Percentiles rank a stretch among this genome's conserved stretches.
Evolutionary conservation across 2,113 vertebrate genomes (phyloP).

Genomic region (Psittacus erithacus): DNA sequence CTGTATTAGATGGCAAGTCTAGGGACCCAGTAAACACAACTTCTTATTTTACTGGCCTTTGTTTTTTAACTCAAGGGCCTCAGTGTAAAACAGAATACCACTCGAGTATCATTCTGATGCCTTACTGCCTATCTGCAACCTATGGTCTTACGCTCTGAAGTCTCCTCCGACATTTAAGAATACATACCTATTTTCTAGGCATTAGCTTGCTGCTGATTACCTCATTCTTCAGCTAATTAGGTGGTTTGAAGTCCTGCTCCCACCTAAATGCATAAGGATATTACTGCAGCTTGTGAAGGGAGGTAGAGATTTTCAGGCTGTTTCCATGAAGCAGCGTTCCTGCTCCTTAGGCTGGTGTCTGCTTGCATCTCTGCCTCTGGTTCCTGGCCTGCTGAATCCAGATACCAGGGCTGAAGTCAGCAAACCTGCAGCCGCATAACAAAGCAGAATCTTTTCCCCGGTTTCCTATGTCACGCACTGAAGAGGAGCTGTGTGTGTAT

Average conservation of each 20-base stretch:
- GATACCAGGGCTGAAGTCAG: background rate
- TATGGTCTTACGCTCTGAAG: background rate
- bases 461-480: fast-evolving
- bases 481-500: background rate
- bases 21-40: constrained; percentile 28
- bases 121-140: background rate
- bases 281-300: background rate
- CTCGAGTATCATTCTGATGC: background rate
- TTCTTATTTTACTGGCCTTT: background rate
- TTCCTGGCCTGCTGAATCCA: background rate
- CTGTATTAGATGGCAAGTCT: constrained; percentile 64
- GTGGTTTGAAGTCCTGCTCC: background rate
- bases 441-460: background rate
- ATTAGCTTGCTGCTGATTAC: background rate
- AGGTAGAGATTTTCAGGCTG: background rate
- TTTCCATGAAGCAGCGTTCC: background rate
- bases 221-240: background rate
- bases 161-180: background rate
- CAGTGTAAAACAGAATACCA: background rate
- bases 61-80: constrained; percentile 14
- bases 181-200: background rate
- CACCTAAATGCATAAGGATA: background rate
- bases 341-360: background rate
- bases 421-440: background rate
- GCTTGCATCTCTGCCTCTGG: background rate